phyloP scores from a whole-genome alignment of 2,113 vertebrate species.

The Phycodurus eques region DNA sequence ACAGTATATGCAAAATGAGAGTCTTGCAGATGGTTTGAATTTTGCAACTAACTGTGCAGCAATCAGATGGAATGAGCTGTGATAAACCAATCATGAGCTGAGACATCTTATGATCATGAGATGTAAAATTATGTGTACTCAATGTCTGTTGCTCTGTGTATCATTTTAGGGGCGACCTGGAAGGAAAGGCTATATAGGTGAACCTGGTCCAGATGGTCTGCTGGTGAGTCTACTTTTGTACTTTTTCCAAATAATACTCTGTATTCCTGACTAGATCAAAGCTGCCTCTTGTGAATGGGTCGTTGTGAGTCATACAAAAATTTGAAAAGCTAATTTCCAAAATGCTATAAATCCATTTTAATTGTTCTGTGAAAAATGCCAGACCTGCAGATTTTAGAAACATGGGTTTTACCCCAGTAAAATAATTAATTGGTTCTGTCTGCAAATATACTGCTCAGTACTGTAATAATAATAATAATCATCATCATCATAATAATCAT shows the following conservation, averaged over 20 bases:
- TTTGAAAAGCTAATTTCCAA: background rate
- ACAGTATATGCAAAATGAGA: background rate
- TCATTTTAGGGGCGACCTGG: slow-evolving; percentile 84
- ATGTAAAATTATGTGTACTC: slow-evolving; percentile 13
- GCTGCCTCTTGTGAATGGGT: background rate
- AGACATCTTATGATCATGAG: slow-evolving; percentile 14
- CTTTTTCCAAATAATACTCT: background rate
- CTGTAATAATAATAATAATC: too few relatives aligned
- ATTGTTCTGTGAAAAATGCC: too few relatives aligned
- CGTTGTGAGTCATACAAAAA: background rate
- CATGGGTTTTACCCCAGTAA: too few relatives aligned
- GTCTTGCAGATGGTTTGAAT: slow-evolving; percentile 15
- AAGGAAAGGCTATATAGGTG: slow-evolving; percentile 83
- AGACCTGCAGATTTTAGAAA: too few relatives aligned
- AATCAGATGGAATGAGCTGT: slow-evolving; percentile 18
- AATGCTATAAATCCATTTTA: background rate
- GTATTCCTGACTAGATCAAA: background rate
- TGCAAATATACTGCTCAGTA: too few relatives aligned
- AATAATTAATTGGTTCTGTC: too few relatives aligned
- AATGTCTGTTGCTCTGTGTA: slow-evolving; percentile 15
- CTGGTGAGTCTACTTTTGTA: slow-evolving; percentile 68
- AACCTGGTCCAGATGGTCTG: slow-evolving; percentile 83
- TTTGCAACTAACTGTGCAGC: background rate
- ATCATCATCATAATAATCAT: too few relatives aligned
- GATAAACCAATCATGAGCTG: slow-evolving; percentile 14